Evolutionary conservation across 2,888 invertebrate genomes (phyloP), one percentile per base, ranked within the genome.

Genomic region (Hipparchia sbordonii): DNA sequence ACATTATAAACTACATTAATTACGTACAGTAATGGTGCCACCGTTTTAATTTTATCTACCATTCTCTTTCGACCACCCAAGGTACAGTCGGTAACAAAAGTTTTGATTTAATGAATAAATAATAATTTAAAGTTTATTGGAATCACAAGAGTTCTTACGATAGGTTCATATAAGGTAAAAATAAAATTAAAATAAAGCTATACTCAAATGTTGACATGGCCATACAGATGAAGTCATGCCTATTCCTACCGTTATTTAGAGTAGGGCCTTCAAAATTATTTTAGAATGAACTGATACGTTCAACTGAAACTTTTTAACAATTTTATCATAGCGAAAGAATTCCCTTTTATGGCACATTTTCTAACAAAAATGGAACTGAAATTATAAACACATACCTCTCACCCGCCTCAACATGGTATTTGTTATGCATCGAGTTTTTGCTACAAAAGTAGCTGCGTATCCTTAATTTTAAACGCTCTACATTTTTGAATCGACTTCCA

Each of bases 1-100:
- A 71, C 63, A 60, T 59, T 70, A 72, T 72, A 67, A 72, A 74
- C n/a, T 72, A 72, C 67, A 67, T 74, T 72, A 74, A 74, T 74
- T 74, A 72, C 63, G 56, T 48, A 51, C 67, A 12, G 48, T 72
- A 74, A 74, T 70, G 62, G 70, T 66, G 62, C 67, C 70, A 70
- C 72, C 70, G 74, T 67, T 70, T 72, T 71, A 69, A 72, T 67
- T 70, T 70, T 70, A 70, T 70, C 62, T 68, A 59, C 33, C 71
- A 52, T 67, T 74, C 68, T 74, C 67, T 66, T 71, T 71, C 45
- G 72, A 71, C 72, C 72, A 72, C 74, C 74, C 74, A 72, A 13
- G 45, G 62, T 70, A 70, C 70, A 70, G 7, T 63, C 70, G 45
- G 45, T 56, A 12, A 63, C 62, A 63, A 54, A 63, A 70, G 46